Evolutionary conservation across 2,113 vertebrate species (phyloP).

Genomic region (Cyanoliseus patagonus): DNA sequence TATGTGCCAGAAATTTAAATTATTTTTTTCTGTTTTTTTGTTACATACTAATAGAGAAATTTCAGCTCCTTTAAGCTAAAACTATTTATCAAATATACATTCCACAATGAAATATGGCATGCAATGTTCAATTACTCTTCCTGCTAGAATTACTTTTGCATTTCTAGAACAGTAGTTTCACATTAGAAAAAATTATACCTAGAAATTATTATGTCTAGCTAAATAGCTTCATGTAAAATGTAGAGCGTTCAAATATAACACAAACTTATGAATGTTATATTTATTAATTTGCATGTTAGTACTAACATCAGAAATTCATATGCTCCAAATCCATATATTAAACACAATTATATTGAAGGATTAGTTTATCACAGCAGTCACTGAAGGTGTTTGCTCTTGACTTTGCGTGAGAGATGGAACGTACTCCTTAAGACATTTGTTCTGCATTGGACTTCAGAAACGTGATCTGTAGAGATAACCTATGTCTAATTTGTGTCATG

Average conservation of each 20-base stretch:
- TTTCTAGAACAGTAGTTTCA: not conserved
- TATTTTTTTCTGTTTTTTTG: not conserved
- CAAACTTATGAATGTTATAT: not conserved
- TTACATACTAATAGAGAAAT: not conserved
- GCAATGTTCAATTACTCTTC: not conserved
- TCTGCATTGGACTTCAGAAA: not conserved
- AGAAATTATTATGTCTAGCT: not conserved
- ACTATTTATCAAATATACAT: not conserved
- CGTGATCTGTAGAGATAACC: not conserved
- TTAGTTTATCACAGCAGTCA: not conserved
- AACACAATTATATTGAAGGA: not conserved
- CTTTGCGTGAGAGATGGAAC: not conserved
- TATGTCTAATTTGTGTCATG: fast-evolving
- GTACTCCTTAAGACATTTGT: not conserved
- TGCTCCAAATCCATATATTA: not conserved
- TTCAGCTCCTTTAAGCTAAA: not conserved
- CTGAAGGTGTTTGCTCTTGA: not conserved
- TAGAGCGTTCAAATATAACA: not conserved
- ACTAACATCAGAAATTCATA: not conserved
- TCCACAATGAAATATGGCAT: not conserved
- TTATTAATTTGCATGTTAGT: not conserved
- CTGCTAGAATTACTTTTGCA: not conserved
- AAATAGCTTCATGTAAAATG: not conserved
- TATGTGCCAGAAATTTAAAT: not conserved
- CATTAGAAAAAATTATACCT: not conserved